Conservation (phyloP, 2,888 invertebrate genomes). For the Resseliella maxima region DNA sequence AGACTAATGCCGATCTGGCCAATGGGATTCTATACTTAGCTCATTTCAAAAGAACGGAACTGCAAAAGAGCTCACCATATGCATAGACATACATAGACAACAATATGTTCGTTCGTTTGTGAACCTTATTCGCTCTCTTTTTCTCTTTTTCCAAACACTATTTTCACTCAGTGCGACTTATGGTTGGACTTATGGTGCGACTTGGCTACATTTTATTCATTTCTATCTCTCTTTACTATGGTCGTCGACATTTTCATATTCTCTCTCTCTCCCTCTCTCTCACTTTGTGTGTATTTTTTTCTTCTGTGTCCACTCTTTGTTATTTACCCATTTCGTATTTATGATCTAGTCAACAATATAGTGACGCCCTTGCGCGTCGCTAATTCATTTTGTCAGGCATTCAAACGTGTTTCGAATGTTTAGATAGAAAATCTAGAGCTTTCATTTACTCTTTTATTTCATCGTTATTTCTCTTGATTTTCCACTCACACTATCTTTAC, state of each 20-base stretch:
- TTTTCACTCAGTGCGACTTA: background rate
- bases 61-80: background rate
- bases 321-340: constrained; percentile 15
- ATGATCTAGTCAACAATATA: constrained; percentile 43
- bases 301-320: background rate
- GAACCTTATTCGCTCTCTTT: no score
- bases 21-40: background rate
- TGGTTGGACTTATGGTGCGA: background rate
- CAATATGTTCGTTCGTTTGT: no score
- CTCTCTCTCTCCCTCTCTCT: background rate
- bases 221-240: background rate
- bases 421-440: background rate
- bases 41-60: background rate
- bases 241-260: background rate
- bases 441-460: background rate
- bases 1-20: background rate
- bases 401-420: constrained; percentile 12
- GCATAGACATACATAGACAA: no score
- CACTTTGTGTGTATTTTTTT: background rate
- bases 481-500: background rate
- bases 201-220: background rate
- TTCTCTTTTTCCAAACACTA: no score
- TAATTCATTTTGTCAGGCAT: background rate
- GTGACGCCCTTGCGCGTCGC: background rate
- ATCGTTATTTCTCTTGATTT: background rate